These are phyloP conservation scores for Lucilia cuprina DNA, from an alignment of 1,140 invertebrate genomes.

Conservation along the genomic window DNA sequence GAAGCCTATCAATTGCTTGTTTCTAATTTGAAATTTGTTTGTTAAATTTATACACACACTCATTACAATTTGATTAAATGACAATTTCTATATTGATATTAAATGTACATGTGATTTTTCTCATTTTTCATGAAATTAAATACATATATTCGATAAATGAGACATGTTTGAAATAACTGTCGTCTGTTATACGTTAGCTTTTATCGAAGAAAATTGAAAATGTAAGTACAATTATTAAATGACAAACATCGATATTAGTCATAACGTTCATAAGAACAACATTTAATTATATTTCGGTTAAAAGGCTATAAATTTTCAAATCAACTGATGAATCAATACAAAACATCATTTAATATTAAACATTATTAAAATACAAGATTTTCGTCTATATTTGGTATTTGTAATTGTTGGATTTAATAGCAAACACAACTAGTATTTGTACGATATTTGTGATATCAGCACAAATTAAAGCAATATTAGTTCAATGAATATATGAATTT, in stretches of 20 bases:
- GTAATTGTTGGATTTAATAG: too few species aligned
- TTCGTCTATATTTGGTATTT: not conserved
- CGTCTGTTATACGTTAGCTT: not conserved
- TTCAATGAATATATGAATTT: too few species aligned
- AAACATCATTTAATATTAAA: not conserved
- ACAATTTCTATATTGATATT: not conserved
- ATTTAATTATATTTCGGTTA: not conserved
- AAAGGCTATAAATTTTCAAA: not conserved
- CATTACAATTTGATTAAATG: not conserved
- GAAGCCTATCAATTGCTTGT: not conserved
- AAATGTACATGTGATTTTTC: not conserved
- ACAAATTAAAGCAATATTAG: too few species aligned
- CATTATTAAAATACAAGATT: not conserved
- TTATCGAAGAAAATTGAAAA: not conserved
- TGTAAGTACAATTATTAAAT: not conserved
- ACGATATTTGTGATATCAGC: too few species aligned
- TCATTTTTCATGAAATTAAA: not conserved
- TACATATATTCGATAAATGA: not conserved
- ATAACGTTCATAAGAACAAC: too few species aligned
- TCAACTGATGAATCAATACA: slow-evolving; percentile 1
- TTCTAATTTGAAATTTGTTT: not conserved
- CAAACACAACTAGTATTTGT: too few species aligned
- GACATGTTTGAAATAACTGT: not conserved
- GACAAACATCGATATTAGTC: not conserved
- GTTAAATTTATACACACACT: not conserved